Evolutionary conservation across 2,113 vertebrate species (phyloP).

Genomic region (Rhynchomys soricoides): DNA sequence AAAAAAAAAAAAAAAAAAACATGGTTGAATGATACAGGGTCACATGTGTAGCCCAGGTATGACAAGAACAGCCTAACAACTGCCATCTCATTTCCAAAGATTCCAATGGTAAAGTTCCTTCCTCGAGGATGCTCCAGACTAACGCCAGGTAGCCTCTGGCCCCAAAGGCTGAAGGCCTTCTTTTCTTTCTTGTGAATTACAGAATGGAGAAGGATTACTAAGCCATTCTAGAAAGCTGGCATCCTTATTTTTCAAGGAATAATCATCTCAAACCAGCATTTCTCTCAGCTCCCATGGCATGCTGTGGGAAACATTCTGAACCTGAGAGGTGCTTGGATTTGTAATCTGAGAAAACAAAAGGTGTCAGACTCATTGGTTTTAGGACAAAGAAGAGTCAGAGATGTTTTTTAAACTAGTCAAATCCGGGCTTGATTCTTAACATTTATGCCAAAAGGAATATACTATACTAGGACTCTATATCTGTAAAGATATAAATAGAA

Average conservation of each 20-base stretch:
- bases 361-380: not conserved
- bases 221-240: slow-evolving; percentile 36
- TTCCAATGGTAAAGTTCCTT: not conserved
- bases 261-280: slow-evolving; percentile 1
- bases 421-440: not conserved
- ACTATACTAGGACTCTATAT: not conserved
- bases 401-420: not conserved
- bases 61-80: not conserved
- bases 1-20: not conserved
- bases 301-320: slow-evolving; percentile 2
- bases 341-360: not conserved
- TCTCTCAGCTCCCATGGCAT: not conserved
- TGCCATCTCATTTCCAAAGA: not conserved
- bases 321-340: not conserved
- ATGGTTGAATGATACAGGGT: not conserved
- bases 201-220: not conserved
- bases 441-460: not conserved
- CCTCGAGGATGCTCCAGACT: not conserved
- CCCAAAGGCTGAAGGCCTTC: not conserved
- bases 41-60: not conserved
- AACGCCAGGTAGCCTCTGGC: not conserved
- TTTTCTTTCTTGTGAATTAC: not conserved
- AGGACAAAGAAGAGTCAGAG: not conserved
- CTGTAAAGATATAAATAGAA: not conserved
- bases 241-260: not conserved